These are phyloP conservation scores for Hydra vulgaris DNA, from an alignment of 30 jellyfish, hydroid and myxozoan species.

Conservation along the genomic window DNA sequence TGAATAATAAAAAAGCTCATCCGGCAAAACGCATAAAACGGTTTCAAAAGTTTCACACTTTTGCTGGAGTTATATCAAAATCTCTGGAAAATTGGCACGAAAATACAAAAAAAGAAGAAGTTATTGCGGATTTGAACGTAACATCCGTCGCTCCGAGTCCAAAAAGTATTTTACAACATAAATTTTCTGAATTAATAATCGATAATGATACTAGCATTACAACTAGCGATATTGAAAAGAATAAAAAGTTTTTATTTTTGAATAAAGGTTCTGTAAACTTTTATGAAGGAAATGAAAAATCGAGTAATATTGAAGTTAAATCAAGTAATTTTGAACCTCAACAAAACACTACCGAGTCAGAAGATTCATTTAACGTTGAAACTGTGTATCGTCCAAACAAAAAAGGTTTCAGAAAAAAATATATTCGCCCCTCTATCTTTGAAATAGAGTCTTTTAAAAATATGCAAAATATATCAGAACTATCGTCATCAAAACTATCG, in stretches of 20 bases:
- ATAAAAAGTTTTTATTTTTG: too few species aligned
- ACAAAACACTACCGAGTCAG: too few species aligned
- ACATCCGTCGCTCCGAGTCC: not conserved
- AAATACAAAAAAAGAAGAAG: not conserved
- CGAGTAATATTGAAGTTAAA: not conserved
- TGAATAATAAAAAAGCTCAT: not conserved
- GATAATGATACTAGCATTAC: too few species aligned
- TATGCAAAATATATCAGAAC: not conserved
- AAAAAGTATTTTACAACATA: not conserved
- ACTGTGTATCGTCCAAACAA: not conserved
- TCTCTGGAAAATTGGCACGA: not conserved
- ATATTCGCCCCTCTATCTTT: not conserved
- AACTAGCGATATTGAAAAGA: not conserved
- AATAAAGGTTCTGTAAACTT: not conserved
- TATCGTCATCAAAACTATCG: not conserved
- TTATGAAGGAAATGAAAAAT: not conserved
- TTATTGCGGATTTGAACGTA: not conserved
- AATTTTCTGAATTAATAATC: too few species aligned
- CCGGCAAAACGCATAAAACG: conserved; percentile 3
- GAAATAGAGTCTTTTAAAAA: not conserved
- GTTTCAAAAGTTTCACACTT: not conserved
- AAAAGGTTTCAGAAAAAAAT: not conserved
- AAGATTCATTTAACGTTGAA: not conserved
- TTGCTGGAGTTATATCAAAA: not conserved
- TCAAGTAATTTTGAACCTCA: too few species aligned